Evolutionary conservation across 2,113 vertebrate species (phyloP).

Genomic region (Caracal caracal): DNA sequence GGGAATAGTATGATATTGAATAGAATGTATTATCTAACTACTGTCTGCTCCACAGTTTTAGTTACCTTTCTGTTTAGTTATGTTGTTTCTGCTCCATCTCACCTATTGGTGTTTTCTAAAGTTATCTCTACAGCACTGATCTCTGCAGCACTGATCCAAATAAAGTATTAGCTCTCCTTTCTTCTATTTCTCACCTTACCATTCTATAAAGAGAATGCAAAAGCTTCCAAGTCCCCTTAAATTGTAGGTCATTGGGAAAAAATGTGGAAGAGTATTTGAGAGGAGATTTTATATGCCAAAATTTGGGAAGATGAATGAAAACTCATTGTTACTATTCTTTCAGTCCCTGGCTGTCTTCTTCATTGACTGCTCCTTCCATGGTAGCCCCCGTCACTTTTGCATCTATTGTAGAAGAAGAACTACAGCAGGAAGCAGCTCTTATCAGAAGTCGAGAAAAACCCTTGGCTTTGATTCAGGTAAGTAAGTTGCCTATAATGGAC

Average conservation of each 20-base stretch:
- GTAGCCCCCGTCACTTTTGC: conserved; percentile 92
- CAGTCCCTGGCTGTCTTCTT: conserved; percentile 94
- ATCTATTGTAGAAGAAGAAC: conserved; percentile 96
- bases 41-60: not conserved
- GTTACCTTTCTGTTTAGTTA: conserved; percentile 15
- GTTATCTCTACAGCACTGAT: not conserved
- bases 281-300: not conserved
- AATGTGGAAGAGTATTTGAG: not conserved
- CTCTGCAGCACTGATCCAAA: not conserved
- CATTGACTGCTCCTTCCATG: conserved; percentile 83
- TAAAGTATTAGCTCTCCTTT: not conserved
- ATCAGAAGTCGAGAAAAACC: conserved; percentile 97
- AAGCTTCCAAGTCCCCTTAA: not conserved
- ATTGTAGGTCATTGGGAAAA: not conserved
- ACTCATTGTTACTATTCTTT: conserved; percentile 28
- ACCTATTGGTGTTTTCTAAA: conserved; percentile 1
- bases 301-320: not conserved
- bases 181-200: not conserved
- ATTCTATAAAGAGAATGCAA: not conserved
- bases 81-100: not conserved
- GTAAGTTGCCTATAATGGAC: not conserved
- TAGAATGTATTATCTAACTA: not conserved
- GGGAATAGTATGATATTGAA: not conserved
- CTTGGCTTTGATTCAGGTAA: conserved; percentile 97
- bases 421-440: conserved; percentile 96